Conservation (phyloP, 2,888 invertebrate species). For the Zeuzera pyrina region DNA sequence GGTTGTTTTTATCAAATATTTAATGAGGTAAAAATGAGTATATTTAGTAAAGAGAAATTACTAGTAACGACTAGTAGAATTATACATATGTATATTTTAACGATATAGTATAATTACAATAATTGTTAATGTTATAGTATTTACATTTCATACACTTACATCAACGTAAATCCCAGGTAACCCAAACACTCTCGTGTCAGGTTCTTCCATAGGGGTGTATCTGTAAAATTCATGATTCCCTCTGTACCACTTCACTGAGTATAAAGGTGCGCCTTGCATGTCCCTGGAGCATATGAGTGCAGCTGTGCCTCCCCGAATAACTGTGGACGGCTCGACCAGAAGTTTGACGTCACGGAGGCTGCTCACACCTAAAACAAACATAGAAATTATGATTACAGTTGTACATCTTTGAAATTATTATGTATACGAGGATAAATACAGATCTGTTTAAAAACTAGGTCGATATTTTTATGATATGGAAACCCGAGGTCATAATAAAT, state of each 20-base stretch:
- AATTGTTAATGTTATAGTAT: conserved; percentile 4
- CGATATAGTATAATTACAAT: no score
- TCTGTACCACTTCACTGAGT: conserved; percentile 91
- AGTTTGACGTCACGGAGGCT: conserved; percentile 81
- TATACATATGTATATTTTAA: no score
- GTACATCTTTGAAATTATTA: no score
- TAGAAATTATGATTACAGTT: no score
- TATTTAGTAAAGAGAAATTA: no score
- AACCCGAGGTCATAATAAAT: no score
- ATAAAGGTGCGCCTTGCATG: conserved; percentile 82
- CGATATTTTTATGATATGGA: no score
- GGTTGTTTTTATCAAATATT: no score
- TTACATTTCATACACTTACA: conserved; percentile 75
- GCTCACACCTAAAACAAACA: conserved; percentile 70
- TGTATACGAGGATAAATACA: no score
- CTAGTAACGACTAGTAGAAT: no score
- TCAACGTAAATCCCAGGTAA: conserved; percentile 84
- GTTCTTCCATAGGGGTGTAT: conserved; percentile 83
- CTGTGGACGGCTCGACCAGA: conserved; percentile 78
- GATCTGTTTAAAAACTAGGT: no score
- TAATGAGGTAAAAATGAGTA: no score
- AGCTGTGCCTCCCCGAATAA: conserved; percentile 78
- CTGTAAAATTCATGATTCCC: conserved; percentile 89
- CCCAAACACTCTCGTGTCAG: conserved; percentile 81
- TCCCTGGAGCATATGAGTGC: conserved; percentile 83